Percentiles rank a stretch among this genome's conserved stretches.
Conservation (phyloP, 2,888 invertebrate species). For the Sipunculus nudus region DNA sequence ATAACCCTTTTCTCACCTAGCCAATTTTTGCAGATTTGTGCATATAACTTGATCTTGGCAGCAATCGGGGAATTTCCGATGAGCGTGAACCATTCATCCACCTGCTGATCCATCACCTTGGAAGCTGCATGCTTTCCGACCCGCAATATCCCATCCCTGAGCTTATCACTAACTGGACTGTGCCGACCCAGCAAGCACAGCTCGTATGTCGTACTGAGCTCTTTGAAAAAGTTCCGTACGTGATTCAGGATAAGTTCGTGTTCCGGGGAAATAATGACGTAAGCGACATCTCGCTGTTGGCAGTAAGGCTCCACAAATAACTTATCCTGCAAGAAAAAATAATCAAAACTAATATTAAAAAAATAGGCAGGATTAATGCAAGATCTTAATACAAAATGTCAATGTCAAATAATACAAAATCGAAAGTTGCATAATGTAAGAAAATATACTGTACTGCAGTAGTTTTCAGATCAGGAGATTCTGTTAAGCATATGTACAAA, state of each 20-base stretch:
- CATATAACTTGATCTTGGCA: constrained; percentile 86
- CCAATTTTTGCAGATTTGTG: constrained; percentile 76
- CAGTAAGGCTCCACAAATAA: constrained; percentile 96
- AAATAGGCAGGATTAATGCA: no score
- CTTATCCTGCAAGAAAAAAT: constrained; percentile 73
- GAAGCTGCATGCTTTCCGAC: constrained; percentile 76
- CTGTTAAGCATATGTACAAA: no score
- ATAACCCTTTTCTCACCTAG: constrained; percentile 23
- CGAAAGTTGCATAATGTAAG: no score
- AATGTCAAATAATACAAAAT: no score
- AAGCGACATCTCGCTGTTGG: constrained; percentile 92
- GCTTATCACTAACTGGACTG: constrained; percentile 81
- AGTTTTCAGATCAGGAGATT: no score
- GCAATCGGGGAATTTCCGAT: constrained; percentile 79
- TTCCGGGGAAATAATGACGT: constrained; percentile 93
- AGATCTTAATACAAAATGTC: no score
- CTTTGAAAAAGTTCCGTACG: constrained; percentile 88
- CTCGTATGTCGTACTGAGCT: constrained; percentile 92
- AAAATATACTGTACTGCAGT: no score
- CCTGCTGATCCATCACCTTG: constrained; percentile 72
- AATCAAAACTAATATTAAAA: constrained; percentile 3
- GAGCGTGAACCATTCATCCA: constrained; percentile 90
- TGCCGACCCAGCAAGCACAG: constrained; percentile 93
- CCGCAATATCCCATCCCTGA: constrained; percentile 87
- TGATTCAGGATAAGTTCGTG: constrained; percentile 81